Conservation (phyloP, 2,113 vertebrate species). For the Rhineura floridana region DNA sequence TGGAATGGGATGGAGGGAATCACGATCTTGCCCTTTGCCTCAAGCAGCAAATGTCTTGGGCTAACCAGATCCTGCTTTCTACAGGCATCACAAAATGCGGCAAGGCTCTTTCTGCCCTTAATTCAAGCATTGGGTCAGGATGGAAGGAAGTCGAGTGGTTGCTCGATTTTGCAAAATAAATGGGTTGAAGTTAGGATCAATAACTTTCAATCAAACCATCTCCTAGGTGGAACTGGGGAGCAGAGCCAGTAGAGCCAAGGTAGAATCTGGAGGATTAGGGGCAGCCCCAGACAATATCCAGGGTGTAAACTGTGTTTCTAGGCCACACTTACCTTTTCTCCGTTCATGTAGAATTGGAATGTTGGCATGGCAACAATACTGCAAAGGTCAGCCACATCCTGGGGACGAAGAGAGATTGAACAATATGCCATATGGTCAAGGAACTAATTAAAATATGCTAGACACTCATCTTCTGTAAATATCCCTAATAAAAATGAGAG, state of each 20-base stretch:
- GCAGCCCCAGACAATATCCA: background rate
- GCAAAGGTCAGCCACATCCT: constrained; percentile 55
- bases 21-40: too few relatives aligned
- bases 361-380: constrained; percentile 48
- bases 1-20: too few relatives aligned
- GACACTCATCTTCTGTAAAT: background rate
- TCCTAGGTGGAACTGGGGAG: background rate
- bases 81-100: too few relatives aligned
- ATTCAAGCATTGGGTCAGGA: background rate
- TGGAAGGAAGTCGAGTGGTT: background rate
- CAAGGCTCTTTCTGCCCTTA: background rate
- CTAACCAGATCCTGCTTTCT: too few relatives aligned
- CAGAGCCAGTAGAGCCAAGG: background rate
- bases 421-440: background rate
- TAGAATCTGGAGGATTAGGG: background rate
- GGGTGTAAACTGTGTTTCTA: background rate
- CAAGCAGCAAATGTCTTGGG: too few relatives aligned
- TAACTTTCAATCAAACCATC: background rate
- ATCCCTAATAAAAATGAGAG: background rate
- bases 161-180: background rate
- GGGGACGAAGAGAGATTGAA: constrained; percentile 33
- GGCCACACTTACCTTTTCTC: constrained; percentile 49
- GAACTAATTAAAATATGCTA: background rate
- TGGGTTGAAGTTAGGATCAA: background rate
- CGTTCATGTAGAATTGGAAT: constrained; percentile 59